phyloP scores from a whole-genome alignment of 2,888 invertebrate genomes.

The Drosophila picticornis region DNA sequence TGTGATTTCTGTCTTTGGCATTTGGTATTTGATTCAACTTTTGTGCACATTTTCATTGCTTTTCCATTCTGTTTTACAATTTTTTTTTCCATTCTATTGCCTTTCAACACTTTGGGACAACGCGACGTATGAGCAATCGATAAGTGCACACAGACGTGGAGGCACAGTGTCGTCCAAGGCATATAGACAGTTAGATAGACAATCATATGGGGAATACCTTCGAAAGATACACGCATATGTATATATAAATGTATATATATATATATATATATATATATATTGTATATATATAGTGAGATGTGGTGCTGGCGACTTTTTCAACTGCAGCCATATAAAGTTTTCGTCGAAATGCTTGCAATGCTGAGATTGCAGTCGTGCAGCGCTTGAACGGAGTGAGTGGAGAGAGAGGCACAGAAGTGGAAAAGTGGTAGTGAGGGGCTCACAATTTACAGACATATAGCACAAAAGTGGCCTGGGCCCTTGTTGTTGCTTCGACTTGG shows the following conservation, averaged over 20 bases:
- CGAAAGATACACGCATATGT: constrained; percentile 36
- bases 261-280: neutral
- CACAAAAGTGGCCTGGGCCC: constrained; percentile 65
- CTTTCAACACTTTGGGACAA: constrained; percentile 66
- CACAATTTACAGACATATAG: constrained; percentile 39
- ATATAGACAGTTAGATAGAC: constrained; percentile 67
- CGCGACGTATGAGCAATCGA: constrained; percentile 75
- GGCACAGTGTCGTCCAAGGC: constrained; percentile 33
- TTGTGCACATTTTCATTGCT: constrained; percentile 68
- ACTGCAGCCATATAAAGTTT: constrained; percentile 72
- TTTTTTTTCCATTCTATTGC: constrained; percentile 12
- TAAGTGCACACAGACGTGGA: constrained; percentile 65
- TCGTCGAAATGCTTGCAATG: constrained; percentile 68
- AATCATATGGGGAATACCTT: constrained; percentile 70
- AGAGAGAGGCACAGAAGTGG: neutral
- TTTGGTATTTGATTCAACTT: constrained; percentile 73
- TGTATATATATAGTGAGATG: neutral
- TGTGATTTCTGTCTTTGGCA: constrained; percentile 71
- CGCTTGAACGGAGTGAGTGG: no score
- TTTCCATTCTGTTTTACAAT: constrained; percentile 42
- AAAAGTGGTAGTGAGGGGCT: neutral
- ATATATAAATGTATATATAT: constrained; percentile 20
- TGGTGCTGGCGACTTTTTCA: constrained; percentile 44
- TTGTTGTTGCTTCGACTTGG: constrained; percentile 66
- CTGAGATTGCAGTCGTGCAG: constrained; percentile 74